Evolutionary conservation across 2,113 vertebrate species (phyloP), one percentile per base, ranked within the genome.

Genomic region (Pelodiscus sinensis): DNA sequence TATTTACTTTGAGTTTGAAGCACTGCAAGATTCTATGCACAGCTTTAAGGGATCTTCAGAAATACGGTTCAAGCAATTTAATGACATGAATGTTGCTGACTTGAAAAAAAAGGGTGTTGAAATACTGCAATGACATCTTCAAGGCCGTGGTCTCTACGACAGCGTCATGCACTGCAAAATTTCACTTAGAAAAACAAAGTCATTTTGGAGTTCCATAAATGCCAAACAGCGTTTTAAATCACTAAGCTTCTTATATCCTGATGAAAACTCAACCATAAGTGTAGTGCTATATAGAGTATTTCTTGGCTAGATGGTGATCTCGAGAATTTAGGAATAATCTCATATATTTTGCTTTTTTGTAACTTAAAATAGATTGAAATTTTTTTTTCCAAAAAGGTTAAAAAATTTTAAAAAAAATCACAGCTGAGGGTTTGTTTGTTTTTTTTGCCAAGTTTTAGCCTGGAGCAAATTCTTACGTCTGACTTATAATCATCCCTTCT

Each of bases 391-490:
- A 2, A 14, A 84, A 84, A 60, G 14, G 7, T 51, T 50, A 19
- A 84, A 81, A 55, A 88, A 78, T 35, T 44, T 44, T 44, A 4
- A 4, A 44, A 44, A 44, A 44, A 87, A 92, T 91, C 91, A 92
- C 88, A 91, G 60, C 90, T 93, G 95, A 97, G 95, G 44, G 44
- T 44, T 65, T 65, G 25, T 13, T 11, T 96, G 96, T 97, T 97
- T 95, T 95, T 94, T 95, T 96, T 96, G 96, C 97, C 97, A 97
- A 97, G 92, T 98, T 98, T 98, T 97, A 98, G 96, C 95, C 94
- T 97, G 92, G 94, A 98, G 97, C 97, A 97, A 97, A 97, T 97
- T 98, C 96, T 97, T 98, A 98, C 97, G 97, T 89, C 97, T 96
- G 96, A 94, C 93, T 97, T 97, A 95, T 98, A 98, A 98, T 98